Base-by-base conservation (phyloP, 37 sponge, comb jelly and placozoan species). In the Bolinopsis microptera region DNA sequence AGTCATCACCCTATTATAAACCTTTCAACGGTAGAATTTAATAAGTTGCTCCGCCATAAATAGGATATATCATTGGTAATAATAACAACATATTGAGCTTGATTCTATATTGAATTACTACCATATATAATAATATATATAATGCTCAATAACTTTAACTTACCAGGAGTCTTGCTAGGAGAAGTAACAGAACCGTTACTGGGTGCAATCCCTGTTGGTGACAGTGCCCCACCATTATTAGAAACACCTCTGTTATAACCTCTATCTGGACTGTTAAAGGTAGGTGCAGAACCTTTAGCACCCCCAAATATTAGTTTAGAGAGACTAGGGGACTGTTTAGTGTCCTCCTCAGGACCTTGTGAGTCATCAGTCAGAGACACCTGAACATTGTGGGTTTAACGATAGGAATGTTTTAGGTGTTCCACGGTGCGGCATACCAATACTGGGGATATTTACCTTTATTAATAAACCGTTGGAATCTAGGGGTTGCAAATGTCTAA, bases 191-290 rank as follows among this genome's bases (percentile, higher is more conserved):
- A 48, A 13, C 61, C 61, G 61, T 48, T 48, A 13, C 61, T 48
- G 13, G 61, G 61, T 48, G 61, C 13, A 18, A 48, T 13, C 5
- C 9, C 5, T 13, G 9, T 13, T 3, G 82, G 35, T 34, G 16
- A 1, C 33, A 3, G 1, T 27, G 82, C 61, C 61, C 9, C 61
- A 5, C 61, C 61, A 48, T 80, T 80, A 80, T 34, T 31, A 80
- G 38, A 34, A 38, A 2, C 31, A 26, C 48, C 38, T 25, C 35
- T 86, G 27, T 3, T 27, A 34, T 39, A 39, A 24, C 38, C 25
- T 38, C 90, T 1, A 24, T 86, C 90, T n/a, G 80, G 80, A 77
- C 80, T 77, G 80, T 77, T 77, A 36, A 77, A 77, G 21, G 80
- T 77, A 3, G 80, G 80, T 3, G 80, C 35, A 5, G 80, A 34